Evolutionary conservation across 2,888 invertebrate species (phyloP).

Genomic region (Agrochola lychnidis): DNA sequence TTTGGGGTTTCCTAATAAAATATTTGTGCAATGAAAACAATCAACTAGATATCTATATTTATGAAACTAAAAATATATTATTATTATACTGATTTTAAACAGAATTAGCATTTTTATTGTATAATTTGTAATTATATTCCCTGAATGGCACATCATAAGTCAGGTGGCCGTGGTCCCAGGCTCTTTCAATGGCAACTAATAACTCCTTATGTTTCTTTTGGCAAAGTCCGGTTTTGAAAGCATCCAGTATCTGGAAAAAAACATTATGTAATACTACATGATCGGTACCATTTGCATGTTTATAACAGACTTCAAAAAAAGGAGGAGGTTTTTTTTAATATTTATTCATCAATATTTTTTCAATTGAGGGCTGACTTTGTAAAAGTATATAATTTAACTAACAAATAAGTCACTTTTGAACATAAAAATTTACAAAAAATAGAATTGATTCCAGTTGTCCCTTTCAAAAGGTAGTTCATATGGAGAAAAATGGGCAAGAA

Average conservation of each 20-base stretch:
- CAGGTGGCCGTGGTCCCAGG: conserved; percentile 95
- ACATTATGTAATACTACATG: conserved; percentile 5
- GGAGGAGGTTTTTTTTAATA: too few species aligned
- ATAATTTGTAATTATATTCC: conserved; percentile 95
- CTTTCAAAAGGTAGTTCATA: too few species aligned
- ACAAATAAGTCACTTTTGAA: too few species aligned
- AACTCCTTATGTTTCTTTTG: conserved; percentile 94
- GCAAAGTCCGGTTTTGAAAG: conserved; percentile 95
- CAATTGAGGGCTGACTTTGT: too few species aligned
- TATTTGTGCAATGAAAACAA: conserved; percentile 54
- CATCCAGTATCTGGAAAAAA: conserved; percentile 90
- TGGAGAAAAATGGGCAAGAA: too few species aligned
- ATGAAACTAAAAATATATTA: conserved; percentile 49
- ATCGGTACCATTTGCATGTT: not conserved
- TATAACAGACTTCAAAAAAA: not conserved
- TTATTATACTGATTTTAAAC: conserved; percentile 53
- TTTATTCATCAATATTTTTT: too few species aligned
- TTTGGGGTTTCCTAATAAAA: conserved; percentile 32
- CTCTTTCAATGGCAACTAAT: conserved; percentile 94
- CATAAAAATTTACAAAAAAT: too few species aligned
- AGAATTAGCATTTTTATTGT: conserved; percentile 79
- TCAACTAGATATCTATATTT: conserved; percentile 51
- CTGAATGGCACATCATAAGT: conserved; percentile 96
- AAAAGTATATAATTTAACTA: too few species aligned
- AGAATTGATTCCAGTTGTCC: too few species aligned